These are phyloP conservation scores for Chelonia mydas DNA, from an alignment of 2,797 vertebrate species.

Conservation along the genomic window DNA sequence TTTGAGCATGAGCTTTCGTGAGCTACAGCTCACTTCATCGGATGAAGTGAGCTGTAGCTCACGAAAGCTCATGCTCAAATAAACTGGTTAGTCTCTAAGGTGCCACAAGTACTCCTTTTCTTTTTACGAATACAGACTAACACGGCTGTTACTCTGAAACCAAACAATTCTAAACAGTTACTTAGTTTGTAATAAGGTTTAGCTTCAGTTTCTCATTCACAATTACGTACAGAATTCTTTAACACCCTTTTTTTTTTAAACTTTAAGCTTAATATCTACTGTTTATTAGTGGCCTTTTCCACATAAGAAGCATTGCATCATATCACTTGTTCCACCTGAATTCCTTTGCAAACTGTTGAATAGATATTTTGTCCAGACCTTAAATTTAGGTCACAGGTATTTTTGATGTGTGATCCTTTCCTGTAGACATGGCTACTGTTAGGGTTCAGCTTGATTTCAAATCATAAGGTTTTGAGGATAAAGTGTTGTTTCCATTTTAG, in stretches of 20 bases:
- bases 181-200: not conserved
- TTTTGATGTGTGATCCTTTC: not conserved
- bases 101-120: too few relatives aligned
- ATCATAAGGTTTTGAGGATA: not conserved
- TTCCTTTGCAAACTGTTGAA: not conserved
- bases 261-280: not conserved
- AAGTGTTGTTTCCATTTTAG: not conserved
- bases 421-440: not conserved
- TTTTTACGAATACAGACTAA: too few relatives aligned
- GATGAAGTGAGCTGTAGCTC: too few relatives aligned
- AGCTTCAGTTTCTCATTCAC: not conserved
- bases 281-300: not conserved
- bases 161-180: not conserved
- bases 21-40: too few relatives aligned
- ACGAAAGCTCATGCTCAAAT: too few relatives aligned
- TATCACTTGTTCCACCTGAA: not conserved
- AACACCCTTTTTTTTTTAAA: not conserved
- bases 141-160: too few relatives aligned
- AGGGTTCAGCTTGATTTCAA: constrained; percentile 1
- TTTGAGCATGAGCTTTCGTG: too few relatives aligned
- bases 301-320: not conserved
- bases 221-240: not conserved
- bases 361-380: not conserved
- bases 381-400: not conserved
- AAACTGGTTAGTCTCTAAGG: too few relatives aligned